A percentile compares a stretch with the other conserved stretches of the same genome.
These are phyloP conservation scores for Hydrotaea cyrtoneurina DNA, from an alignment of 2,888 invertebrate genomes.

Conservation along the genomic window DNA sequence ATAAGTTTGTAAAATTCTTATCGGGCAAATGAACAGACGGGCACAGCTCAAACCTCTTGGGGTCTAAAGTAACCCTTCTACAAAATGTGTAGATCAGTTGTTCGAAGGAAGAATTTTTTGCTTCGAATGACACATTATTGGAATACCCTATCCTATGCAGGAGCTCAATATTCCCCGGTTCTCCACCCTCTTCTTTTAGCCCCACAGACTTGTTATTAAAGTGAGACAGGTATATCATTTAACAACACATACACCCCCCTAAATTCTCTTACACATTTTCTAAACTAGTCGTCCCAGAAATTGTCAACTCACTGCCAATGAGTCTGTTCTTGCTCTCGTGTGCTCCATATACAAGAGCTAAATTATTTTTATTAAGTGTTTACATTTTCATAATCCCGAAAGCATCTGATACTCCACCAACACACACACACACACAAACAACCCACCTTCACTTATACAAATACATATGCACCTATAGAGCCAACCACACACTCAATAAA, in stretches of 20 bases:
- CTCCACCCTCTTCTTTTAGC: too few species aligned
- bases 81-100: too few species aligned
- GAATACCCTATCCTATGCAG: too few species aligned
- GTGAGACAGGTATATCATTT: background rate
- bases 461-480: background rate
- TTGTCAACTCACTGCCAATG: background rate
- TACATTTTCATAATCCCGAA: constrained; percentile 6
- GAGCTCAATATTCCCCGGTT: too few species aligned
- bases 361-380: constrained; percentile 38
- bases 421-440: constrained; percentile 18
- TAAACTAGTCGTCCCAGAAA: background rate
- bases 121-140: too few species aligned
- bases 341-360: background rate
- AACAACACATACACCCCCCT: background rate
- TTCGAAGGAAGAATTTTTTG: too few species aligned
- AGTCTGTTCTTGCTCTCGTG: background rate
- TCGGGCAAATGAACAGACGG: too few species aligned
- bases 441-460: background rate
- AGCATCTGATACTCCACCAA: background rate
- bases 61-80: too few species aligned
- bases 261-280: background rate
- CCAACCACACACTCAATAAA: background rate
- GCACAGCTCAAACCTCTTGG: too few species aligned
- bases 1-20: too few species aligned
- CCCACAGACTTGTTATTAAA: too few species aligned